A percentile compares a stretch with the other conserved stretches of the same genome.
Evolutionary conservation across 2,888 invertebrate genomes (phyloP).

Genomic region (Allacma fusca): DNA sequence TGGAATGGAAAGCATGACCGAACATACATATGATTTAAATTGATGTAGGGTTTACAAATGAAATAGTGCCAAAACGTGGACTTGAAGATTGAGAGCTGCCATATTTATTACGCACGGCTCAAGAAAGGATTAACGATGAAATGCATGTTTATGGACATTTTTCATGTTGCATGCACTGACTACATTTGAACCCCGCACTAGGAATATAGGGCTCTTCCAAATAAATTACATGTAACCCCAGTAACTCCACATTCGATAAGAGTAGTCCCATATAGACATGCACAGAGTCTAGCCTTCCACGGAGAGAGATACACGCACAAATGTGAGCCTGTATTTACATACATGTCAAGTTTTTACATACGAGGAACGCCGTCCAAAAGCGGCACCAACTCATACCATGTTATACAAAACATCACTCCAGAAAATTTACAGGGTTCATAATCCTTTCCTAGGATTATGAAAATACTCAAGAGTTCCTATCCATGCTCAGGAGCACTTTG

Average conservation of each 20-base stretch:
- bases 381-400: too few species aligned
- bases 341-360: too few species aligned
- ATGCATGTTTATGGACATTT: slow-evolving; percentile 37
- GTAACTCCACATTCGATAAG: background rate
- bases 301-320: too few species aligned
- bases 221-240: background rate
- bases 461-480: too few species aligned
- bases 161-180: slow-evolving; percentile 35
- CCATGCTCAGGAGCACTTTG: too few species aligned
- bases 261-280: background rate
- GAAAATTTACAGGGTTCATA: too few species aligned
- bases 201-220: background rate
- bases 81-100: slow-evolving; percentile 38
- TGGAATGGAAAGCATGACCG: too few species aligned
- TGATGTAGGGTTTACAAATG: background rate
- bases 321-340: too few species aligned
- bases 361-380: too few species aligned
- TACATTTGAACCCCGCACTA: background rate
- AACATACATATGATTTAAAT: background rate
- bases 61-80: slow-evolving; percentile 11
- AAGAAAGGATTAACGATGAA: slow-evolving; percentile 39
- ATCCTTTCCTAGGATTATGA: too few species aligned
- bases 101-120: slow-evolving; percentile 38
- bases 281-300: too few species aligned
- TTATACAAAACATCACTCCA: too few species aligned